These are phyloP conservation scores for Perodicticus potto DNA, from an alignment of 2,797 vertebrate genomes.

Conservation along the genomic window DNA sequence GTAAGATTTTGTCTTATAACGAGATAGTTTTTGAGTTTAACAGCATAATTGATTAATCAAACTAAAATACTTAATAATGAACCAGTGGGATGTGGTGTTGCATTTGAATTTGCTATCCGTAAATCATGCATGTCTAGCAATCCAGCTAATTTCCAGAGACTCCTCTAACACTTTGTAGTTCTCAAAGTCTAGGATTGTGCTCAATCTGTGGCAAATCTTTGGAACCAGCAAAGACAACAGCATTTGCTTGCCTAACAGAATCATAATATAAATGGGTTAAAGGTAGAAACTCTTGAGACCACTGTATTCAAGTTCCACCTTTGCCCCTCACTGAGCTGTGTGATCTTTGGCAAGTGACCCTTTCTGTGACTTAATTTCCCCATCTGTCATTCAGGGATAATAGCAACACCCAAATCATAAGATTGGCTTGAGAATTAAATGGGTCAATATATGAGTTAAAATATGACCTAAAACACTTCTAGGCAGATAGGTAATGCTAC, in stretches of 20 bases:
- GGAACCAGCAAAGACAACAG: not conserved
- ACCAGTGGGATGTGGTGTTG: not conserved
- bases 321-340: too few relatives aligned
- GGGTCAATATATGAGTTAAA: not conserved
- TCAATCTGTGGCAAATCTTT: not conserved
- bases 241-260: not conserved
- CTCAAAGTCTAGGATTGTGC: not conserved
- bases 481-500: not conserved
- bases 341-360: not conserved
- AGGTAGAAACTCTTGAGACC: not conserved
- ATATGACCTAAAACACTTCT: not conserved
- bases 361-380: not conserved
- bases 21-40: not conserved
- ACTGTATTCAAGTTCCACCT: not conserved
- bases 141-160: not conserved
- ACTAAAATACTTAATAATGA: not conserved
- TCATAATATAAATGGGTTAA: not conserved
- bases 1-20: not conserved
- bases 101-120: not conserved
- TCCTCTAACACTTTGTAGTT: conserved; percentile 33
- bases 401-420: not conserved
- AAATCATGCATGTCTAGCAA: not conserved
- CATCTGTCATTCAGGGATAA: not conserved
- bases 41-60: not conserved
- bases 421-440: not conserved